Conservation (phyloP, 1,140 invertebrate genomes). For the Hyposmocoma kahamanoa region DNA sequence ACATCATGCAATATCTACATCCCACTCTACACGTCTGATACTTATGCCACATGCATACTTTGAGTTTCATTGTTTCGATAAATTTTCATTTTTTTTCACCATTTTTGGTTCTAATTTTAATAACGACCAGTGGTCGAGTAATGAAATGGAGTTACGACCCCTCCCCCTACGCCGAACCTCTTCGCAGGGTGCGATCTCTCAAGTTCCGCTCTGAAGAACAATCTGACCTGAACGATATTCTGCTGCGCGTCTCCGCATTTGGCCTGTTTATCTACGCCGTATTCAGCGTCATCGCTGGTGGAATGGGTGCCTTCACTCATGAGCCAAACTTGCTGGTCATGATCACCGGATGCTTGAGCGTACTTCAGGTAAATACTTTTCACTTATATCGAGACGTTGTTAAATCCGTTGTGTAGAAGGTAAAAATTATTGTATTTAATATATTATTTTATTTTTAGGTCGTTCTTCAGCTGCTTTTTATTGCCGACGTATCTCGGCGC, state of each 20-base stretch:
- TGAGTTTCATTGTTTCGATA: conserved; percentile 8
- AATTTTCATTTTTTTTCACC: conserved; percentile 38
- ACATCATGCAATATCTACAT: too few species aligned
- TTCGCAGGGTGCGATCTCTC: conserved; percentile 86
- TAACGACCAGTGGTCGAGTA: conserved; percentile 60
- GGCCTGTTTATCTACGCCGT: conserved; percentile 94
- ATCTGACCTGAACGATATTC: conserved; percentile 91
- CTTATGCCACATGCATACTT: background rate
- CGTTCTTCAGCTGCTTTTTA: conserved; percentile 94
- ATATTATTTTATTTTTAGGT: conserved; percentile 75
- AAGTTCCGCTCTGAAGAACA: conserved; percentile 93
- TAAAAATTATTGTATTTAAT: background rate
- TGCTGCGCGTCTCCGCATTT: conserved; percentile 92
- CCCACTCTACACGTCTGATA: too few species aligned
- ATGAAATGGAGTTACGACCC: conserved; percentile 69
- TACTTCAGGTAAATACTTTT: conserved; percentile 80
- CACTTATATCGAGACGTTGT: background rate
- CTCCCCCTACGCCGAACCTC: conserved; percentile 67
- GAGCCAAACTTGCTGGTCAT: conserved; percentile 92
- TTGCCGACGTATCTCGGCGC: conserved; percentile 93
- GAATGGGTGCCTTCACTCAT: conserved; percentile 85
- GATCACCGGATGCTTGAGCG: conserved; percentile 89
- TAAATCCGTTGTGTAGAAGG: background rate
- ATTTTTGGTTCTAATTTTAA: conserved; percentile 49
- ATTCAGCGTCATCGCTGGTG: conserved; percentile 94